These are phyloP conservation scores for Sesia bembeciformis DNA, from an alignment of 2,888 invertebrate species.

Conservation along the genomic window DNA sequence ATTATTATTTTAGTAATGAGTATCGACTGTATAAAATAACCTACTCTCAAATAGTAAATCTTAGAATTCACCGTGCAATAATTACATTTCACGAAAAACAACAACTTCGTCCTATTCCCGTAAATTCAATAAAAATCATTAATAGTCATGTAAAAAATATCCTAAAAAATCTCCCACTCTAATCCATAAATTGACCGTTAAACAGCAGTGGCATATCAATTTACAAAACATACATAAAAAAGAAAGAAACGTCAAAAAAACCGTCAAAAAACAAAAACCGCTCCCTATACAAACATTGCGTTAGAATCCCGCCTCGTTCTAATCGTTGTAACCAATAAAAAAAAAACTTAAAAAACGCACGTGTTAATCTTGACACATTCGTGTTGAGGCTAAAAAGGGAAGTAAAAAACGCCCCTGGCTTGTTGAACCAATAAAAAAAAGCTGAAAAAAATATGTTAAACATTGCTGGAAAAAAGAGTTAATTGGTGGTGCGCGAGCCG, in stretches of 20 bases:
- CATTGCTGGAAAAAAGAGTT: conserved; percentile 43
- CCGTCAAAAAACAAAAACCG: conserved; percentile 15
- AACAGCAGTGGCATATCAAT: conserved; percentile 58
- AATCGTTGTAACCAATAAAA: conserved; percentile 39
- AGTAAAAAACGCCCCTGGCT: conserved; percentile 56
- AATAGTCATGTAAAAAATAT: too few species aligned
- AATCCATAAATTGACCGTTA: conserved; percentile 43
- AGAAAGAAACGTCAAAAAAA: conserved; percentile 9
- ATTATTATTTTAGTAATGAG: too few species aligned
- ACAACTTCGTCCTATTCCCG: too few species aligned
- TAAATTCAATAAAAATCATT: too few species aligned
- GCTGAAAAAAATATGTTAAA: conserved; percentile 39
- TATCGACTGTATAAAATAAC: too few species aligned
- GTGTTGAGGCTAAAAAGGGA: conserved; percentile 25
- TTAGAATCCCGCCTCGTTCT: conserved; percentile 41
- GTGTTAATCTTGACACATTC: conserved; percentile 52
- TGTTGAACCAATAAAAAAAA: conserved; percentile 54
- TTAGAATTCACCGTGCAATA: too few species aligned
- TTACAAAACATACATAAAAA: conserved; percentile 25
- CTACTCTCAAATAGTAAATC: too few species aligned
- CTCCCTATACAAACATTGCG: conserved; percentile 47
- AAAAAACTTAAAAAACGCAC: conserved; percentile 31
- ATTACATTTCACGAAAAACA: too few species aligned
- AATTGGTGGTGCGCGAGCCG: conserved; percentile 65
- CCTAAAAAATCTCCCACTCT: conserved; percentile 23